A percentile compares a stretch with the other conserved stretches of the same genome.
phyloP scores from a whole-genome alignment of 2,797 vertebrate species.

The Cossypha caffra region DNA sequence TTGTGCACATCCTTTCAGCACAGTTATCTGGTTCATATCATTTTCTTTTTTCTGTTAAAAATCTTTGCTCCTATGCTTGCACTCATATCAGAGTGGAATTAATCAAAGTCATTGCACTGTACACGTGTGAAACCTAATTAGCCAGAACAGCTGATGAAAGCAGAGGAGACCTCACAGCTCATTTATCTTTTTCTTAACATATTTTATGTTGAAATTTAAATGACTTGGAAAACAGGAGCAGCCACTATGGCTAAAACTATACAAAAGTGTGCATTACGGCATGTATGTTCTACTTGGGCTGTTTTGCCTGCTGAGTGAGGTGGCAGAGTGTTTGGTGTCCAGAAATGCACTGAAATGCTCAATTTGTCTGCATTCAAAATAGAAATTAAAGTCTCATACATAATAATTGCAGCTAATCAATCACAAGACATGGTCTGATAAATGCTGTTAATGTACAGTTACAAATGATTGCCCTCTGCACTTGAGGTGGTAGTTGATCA shows the following conservation, averaged over 20 bases:
- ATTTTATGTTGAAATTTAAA: constrained; percentile 5
- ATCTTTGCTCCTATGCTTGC: neutral
- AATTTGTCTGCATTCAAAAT: neutral
- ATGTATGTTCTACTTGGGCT: neutral
- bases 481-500: neutral
- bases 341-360: neutral
- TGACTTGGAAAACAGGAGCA: neutral
- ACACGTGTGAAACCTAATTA: neutral
- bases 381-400: neutral
- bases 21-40: neutral
- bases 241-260: neutral
- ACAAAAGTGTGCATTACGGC: neutral
- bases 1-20: neutral
- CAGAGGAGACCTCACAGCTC: neutral
- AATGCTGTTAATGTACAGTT: neutral
- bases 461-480: neutral
- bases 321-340: neutral
- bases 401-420: neutral
- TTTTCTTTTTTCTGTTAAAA: neutral
- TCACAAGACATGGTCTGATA: neutral
- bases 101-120: neutral
- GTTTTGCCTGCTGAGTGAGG: neutral
- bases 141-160: constrained; percentile 16
- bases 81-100: neutral
- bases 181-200: constrained; percentile 19